These are phyloP conservation scores for Tetrax tetrax DNA, from an alignment of 2,113 vertebrate species.

Conservation along the genomic window DNA sequence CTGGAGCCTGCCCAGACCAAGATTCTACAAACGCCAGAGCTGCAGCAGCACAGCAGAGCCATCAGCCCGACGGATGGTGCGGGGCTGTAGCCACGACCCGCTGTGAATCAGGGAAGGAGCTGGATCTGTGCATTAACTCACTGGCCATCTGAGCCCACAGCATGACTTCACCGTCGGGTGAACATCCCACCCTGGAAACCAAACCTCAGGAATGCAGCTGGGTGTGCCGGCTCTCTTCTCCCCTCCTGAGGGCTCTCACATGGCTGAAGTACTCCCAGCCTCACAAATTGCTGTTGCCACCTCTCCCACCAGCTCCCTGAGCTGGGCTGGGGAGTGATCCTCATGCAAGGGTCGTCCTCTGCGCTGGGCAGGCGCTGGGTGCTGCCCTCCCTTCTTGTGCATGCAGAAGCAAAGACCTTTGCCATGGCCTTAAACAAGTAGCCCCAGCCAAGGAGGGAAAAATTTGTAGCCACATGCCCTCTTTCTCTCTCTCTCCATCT, in stretches of 20 bases:
- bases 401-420: not conserved
- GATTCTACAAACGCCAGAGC: not conserved
- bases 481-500: not conserved
- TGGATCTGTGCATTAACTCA: conserved; percentile 55
- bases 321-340: not conserved
- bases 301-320: not conserved
- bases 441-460: not conserved
- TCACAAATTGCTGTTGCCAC: not conserved
- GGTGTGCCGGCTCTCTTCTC: conserved; percentile 41
- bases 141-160: conserved; percentile 41
- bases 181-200: conserved; percentile 66
- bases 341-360: not conserved
- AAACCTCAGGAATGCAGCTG: conserved; percentile 70
- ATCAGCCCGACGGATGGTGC: not conserved
- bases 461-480: not conserved
- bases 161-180: conserved; percentile 65
- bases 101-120: conserved; percentile 21
- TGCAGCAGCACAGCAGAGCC: fast-evolving
- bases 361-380: fast-evolving
- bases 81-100: not conserved
- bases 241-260: not conserved
- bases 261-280: not conserved
- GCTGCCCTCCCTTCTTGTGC: not conserved
- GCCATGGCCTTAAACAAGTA: not conserved
- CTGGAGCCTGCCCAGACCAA: not conserved